Evolutionary conservation across 1,140 invertebrate species (phyloP), one percentile per base, ranked within the genome.

Genomic region (Ylistrum balloti): DNA sequence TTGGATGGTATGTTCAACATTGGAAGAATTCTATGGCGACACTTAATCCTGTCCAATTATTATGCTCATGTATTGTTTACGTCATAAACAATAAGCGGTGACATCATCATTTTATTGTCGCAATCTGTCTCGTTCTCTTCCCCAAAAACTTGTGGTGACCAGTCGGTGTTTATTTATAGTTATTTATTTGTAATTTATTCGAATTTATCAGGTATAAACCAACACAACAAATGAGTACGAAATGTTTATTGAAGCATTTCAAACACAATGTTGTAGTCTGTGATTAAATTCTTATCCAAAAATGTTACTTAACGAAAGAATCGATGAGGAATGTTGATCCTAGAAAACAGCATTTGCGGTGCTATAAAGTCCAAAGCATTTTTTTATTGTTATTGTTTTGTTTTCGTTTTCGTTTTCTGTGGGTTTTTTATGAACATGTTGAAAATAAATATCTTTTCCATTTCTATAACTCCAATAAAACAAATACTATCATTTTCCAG

Each of bases 131-230:
- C 56, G 56, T 74, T 74, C 56, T 74, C 56, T 48, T 20, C 22
- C 22, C 22, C 22, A 74, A 17, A 74, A 7, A 74, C 22, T 74
- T 74, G 56, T 74, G 56, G 56, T 74, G 56, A 74, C 9, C 56
- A 74, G 22, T 28, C n/a, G 22, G 56, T 74, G 56, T 74, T 74
- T 74, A 74, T 74, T 74, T 74, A 74, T 74, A 74, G 56, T 74
- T 74, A 74, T 74, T 74, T 74, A 74, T 74, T 74, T 74, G 56
- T 74, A 74, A 74, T 74, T 74, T 74, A 74, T 74, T 74, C 56
- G 56, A 74, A 9, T 74, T 74, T 74, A 74, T 74, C 56, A 74
- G 56, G 56, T 74, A 74, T 74, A n/a, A 74, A 74, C 56, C 56
- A 17, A 74, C 56, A 74, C 56, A 74, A 74, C 56, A 74, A 9